Evolutionary conservation across 2,113 vertebrate species (phyloP).

Genomic region (Piaya cayana): DNA sequence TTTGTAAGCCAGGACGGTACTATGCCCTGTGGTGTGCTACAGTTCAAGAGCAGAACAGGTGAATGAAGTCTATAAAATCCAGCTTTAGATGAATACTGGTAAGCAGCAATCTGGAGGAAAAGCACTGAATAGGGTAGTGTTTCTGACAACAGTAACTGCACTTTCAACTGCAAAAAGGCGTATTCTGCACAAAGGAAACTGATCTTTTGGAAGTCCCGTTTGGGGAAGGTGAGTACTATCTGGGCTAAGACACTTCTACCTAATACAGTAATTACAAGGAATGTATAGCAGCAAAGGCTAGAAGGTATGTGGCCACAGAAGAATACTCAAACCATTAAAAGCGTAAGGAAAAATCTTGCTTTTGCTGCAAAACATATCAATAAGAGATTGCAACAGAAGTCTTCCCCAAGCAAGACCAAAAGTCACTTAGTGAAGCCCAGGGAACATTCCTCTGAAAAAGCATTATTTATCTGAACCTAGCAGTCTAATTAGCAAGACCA

Average conservation of each 20-base stretch:
- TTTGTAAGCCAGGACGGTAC: not conserved
- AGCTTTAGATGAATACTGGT: not conserved
- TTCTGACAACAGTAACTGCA: not conserved
- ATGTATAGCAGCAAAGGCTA: not conserved
- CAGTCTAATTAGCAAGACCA: not conserved
- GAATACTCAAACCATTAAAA: not conserved
- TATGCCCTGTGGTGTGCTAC: not conserved
- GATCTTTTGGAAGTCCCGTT: rapidly evolving
- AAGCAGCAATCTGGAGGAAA: not conserved
- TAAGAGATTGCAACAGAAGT: rapidly evolving
- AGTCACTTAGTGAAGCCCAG: not conserved
- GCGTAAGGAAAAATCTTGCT: not conserved
- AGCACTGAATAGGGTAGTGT: not conserved
- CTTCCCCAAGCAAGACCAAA: not conserved
- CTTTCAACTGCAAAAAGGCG: rapidly evolving
- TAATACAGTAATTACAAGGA: not conserved
- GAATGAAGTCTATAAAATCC: rapidly evolving
- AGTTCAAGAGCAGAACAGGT: not conserved
- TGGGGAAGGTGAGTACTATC: not conserved
- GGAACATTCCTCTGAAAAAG: not conserved
- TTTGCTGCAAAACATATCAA: not conserved
- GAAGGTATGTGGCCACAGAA: not conserved
- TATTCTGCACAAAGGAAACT: not conserved
- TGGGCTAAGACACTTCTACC: not conserved
- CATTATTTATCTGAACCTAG: not conserved